A percentile compares a stretch with the other conserved stretches of the same genome.
Evolutionary conservation across 2,888 invertebrate species (phyloP).

Genomic region (Lithosia quadra): DNA sequence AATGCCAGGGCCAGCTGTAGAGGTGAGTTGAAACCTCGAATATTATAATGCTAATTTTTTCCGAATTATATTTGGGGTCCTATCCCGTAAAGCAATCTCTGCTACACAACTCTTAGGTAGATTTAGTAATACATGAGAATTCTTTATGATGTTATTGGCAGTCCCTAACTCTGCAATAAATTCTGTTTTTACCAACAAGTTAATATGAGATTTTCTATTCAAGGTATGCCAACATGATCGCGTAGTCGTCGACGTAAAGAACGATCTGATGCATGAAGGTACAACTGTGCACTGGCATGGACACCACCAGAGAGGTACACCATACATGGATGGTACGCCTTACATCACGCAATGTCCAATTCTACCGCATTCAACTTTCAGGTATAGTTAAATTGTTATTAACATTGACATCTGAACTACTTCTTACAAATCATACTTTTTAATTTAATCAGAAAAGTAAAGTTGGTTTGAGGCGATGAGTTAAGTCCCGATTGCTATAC

Average conservation of each 20-base stretch:
- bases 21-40: constrained; percentile 89
- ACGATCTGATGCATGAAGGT: constrained; percentile 92
- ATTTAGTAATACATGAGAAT: no score
- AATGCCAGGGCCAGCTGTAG: constrained; percentile 95
- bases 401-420: background rate
- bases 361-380: constrained; percentile 90
- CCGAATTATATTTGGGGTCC: no score
- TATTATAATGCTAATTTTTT: no score
- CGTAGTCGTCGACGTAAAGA: constrained; percentile 93
- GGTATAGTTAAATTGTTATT: constrained; percentile 56
- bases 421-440: no score
- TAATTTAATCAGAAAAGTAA: no score
- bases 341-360: constrained; percentile 95
- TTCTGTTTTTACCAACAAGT: background rate
- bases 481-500: no score
- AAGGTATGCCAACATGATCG: constrained; percentile 95
- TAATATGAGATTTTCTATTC: background rate
- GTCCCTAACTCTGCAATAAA: no score
- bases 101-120: no score
- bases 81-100: no score
- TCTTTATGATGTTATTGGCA: no score
- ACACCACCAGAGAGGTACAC: constrained; percentile 91
- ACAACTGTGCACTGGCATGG: constrained; percentile 98
- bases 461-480: no score
- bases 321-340: constrained; percentile 96